Base-by-base conservation (phyloP, 2,113 vertebrate genomes). In the Alexandromys fortis region DNA sequence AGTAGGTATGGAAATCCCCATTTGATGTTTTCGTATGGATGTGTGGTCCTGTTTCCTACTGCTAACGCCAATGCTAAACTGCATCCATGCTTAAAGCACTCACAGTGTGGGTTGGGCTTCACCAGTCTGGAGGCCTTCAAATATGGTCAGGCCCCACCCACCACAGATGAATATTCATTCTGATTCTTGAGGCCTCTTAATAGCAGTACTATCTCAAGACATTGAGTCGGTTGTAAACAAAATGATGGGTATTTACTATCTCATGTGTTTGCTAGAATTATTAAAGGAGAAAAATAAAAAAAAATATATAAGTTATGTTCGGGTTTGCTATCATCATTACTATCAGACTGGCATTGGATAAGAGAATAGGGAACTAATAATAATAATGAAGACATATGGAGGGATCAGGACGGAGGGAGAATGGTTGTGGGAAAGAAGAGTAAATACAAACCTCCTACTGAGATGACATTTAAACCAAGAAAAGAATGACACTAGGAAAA, bases 1-100 rank as follows among this genome's bases (percentile, higher is more conserved):
- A 35, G 49, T 14, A 2, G 26, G 5, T 45, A 13, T 73, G 52
- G 42, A 94, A 94, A 5, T 47, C 0, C 35, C 33, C 1, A 19
- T 38, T 17, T 2, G 33, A n/a, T n/a, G 42, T 38, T 26, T 78
- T 33, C 7, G 7, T 52, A 63, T 0, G 26, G 58, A 38, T 0
- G 14, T 35, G 9, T 35, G 4, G 3, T 73, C 85, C 47, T 70
- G 58, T 79, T 33, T 13, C 4, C 26, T 52, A 14, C 0, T 35
- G 11, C 21, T 65, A 38, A 42, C 0, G 3, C 30, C 47, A 77
- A 1, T 12, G 47, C 7, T 75, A 38, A 30, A 73, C 85, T 55
- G 47, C 26, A 58, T 0, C 26, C 4, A 1, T 14, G 35, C 19
- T 17, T 22, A 21, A 77, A 14, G 4, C 13, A 2, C 33, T n/a